A percentile compares a stretch with the other conserved stretches of the same genome.
Evolutionary conservation across 2,888 invertebrate genomes (phyloP).

Genomic region (Achlya flavicornis): DNA sequence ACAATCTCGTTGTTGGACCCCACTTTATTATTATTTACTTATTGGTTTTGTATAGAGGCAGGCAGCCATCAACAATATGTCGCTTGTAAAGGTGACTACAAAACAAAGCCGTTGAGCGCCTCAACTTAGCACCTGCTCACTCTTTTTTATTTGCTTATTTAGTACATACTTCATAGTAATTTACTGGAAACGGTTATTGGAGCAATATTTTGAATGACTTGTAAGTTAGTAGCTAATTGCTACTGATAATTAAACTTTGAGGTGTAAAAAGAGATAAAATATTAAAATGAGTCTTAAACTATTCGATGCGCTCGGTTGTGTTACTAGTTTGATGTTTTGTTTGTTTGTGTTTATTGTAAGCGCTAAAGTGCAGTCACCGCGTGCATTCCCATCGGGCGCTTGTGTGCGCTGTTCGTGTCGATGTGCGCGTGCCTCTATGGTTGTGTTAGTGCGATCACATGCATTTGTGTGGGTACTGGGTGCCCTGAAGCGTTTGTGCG

Average conservation of each 20-base stretch:
- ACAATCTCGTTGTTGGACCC: slow-evolving; percentile 72
- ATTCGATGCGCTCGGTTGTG: slow-evolving; percentile 63
- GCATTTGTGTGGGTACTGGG: slow-evolving; percentile 61
- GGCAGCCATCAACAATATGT: slow-evolving; percentile 79
- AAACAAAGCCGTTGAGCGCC: slow-evolving; percentile 78
- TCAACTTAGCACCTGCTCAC: slow-evolving; percentile 74
- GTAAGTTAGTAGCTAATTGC: slow-evolving; percentile 5
- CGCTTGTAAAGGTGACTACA: slow-evolving; percentile 80
- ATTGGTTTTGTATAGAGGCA: slow-evolving; percentile 78
- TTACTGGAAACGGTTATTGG: slow-evolving; percentile 34
- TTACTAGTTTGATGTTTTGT: slow-evolving; percentile 77
- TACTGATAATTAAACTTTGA: not conserved
- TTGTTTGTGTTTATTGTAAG: slow-evolving; percentile 83
- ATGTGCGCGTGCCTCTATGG: slow-evolving; percentile 52
- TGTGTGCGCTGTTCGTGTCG: slow-evolving; percentile 59
- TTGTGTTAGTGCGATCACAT: slow-evolving; percentile 63
- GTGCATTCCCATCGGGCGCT: slow-evolving; percentile 73
- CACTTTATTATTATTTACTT: slow-evolving; percentile 78
- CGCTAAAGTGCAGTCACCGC: slow-evolving; percentile 83
- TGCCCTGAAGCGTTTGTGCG: slow-evolving; percentile 80
- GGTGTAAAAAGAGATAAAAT: slow-evolving; percentile 15
- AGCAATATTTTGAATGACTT: slow-evolving; percentile 22
- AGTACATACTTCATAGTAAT: slow-evolving; percentile 36
- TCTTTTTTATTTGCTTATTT: slow-evolving; percentile 46
- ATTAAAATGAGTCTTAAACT: slow-evolving; percentile 49